A percentile compares a stretch with the other conserved stretches of the same genome.
Conservation (phyloP, 2,797 vertebrate genomes). For the Diglossa cyanea region DNA sequence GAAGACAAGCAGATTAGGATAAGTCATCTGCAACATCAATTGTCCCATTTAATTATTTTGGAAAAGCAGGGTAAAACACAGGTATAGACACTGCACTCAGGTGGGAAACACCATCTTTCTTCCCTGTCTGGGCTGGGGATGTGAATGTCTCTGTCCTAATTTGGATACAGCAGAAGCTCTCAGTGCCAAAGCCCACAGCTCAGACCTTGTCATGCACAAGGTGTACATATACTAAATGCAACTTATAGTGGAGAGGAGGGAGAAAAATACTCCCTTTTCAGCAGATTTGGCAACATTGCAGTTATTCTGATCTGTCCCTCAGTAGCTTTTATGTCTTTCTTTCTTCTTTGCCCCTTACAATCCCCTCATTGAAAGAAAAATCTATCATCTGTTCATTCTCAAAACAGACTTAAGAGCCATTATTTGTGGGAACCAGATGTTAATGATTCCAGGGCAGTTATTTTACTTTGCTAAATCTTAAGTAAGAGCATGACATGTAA, state of each 20-base stretch:
- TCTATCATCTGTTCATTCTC: background rate
- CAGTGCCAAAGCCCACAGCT: background rate
- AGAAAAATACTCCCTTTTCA: background rate
- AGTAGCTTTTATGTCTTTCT: background rate
- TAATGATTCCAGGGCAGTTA: background rate
- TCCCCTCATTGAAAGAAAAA: background rate
- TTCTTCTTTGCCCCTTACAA: background rate
- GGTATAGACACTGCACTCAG: accelerated
- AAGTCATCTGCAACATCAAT: background rate
- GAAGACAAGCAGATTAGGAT: background rate
- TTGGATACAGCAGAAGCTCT: background rate
- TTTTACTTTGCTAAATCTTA: background rate
- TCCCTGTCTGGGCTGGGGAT: background rate
- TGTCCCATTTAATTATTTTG: background rate
- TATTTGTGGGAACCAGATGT: background rate
- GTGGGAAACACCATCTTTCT: background rate
- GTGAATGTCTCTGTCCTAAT: background rate
- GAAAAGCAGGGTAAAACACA: background rate
- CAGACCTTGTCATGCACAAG: background rate
- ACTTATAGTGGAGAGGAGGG: background rate
- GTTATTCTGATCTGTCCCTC: background rate
- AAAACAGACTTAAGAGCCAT: background rate
- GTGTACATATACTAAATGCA: background rate
- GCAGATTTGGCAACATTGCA: background rate
- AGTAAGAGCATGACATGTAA: background rate